Evolutionary conservation across 2,888 invertebrate genomes (phyloP), one percentile per base, ranked within the genome.

Genomic region (Yponomeuta sedellus): DNA sequence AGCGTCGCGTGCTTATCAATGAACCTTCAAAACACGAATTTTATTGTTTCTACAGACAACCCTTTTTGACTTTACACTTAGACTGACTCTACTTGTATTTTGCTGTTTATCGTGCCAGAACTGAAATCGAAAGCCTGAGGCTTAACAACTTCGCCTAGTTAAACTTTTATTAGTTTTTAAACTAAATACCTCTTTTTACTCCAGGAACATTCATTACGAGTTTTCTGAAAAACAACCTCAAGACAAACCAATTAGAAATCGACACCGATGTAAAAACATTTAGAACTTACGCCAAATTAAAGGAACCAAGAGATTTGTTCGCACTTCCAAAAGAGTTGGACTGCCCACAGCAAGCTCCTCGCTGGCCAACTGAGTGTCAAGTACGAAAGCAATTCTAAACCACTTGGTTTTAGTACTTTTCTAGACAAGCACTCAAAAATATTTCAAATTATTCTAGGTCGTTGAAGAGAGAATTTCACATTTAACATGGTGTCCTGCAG

Each of bases 281-380:
- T 76, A 88, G 92, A 69, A 93, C 94, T 12, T 92, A 93, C 75
- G 94, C 94, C 56, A 93, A 94, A 75, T 80, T 94, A 67, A 93
- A 92, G 78, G 95, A 95, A 76, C 94, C 95, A 19, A 90, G 94
- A 71, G 95, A 96, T 78, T 88, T 95, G 68, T 95, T 95, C 83
- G 94, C 94, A 66, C 86, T 94, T 72, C 94, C 94, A 68, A 94
- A 93, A 78, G 94, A 94, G 80, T 87, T 94, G 77, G 94, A 94
- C 75, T 94, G 94, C 77, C 93, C 95, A 66, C 94, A 94, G 75
- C 96, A 96, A 90, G 94, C 95, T 74, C 94, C 96, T 67, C 92
- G 97, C 81, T 97, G 97, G 97, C 97, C 97, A 22, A 94, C 96
- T 61, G 97, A 97, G 91, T 97, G 97, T 86, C 96, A 97, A 93